Percentiles rank a stretch among this genome's conserved stretches.
Evolutionary conservation across 2,797 vertebrate species (phyloP).

Genomic region (Avahi laniger): DNA sequence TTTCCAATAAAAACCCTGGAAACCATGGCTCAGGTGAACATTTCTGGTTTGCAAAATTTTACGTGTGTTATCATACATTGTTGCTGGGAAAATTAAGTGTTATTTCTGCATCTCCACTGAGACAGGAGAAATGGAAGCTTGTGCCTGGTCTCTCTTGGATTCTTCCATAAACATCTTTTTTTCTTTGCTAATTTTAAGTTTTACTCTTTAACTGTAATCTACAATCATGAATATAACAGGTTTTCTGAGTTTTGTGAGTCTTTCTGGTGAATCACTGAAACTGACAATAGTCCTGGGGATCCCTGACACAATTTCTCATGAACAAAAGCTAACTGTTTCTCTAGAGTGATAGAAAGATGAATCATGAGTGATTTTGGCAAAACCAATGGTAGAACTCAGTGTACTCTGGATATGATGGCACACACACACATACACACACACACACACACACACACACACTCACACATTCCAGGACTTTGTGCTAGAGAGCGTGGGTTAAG

Average conservation of each 20-base stretch:
- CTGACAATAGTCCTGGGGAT: background rate
- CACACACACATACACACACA: too few relatives aligned
- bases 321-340: background rate
- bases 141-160: background rate
- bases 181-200: background rate
- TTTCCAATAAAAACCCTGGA: background rate
- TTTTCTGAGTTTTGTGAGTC: background rate
- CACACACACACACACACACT: background rate
- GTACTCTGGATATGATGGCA: background rate
- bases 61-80: background rate
- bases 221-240: background rate
- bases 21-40: background rate
- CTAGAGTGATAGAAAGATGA: background rate
- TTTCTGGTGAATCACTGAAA: background rate
- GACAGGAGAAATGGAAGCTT: background rate
- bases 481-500: background rate
- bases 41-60: background rate
- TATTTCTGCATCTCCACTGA: rapidly evolving
- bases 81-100: background rate
- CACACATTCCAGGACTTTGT: background rate
- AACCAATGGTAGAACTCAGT: background rate
- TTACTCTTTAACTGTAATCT: background rate
- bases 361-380: background rate
- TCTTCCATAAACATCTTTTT: background rate
- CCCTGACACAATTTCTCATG: background rate